Conservation (phyloP, 1,140 invertebrate species). For the Psilanteris sp. region DNA sequence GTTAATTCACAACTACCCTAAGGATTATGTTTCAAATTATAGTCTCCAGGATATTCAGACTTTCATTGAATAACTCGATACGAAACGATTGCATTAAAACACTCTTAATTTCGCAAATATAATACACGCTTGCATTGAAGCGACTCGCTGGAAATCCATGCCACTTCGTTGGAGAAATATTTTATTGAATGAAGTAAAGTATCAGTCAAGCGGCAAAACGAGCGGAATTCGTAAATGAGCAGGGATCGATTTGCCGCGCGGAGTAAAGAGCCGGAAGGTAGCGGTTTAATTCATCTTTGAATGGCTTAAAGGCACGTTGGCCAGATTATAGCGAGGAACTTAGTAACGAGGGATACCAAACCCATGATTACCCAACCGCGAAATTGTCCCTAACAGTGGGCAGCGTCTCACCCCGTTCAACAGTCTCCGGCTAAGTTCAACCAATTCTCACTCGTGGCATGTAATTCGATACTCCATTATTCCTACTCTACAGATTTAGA, state of each 20-base stretch:
- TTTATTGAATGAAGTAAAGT: constrained; percentile 1
- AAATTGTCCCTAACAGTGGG: constrained; percentile 60
- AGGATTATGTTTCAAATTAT: constrained; percentile 30
- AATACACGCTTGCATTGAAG: background rate
- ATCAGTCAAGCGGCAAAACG: constrained; percentile 20
- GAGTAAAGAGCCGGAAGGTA: too few species aligned
- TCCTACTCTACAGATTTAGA: too few species aligned
- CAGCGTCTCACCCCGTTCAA: too few species aligned
- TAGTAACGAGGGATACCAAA: constrained; percentile 44
- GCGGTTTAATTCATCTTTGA: constrained; percentile 52
- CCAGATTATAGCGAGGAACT: constrained; percentile 36
- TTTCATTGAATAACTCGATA: background rate
- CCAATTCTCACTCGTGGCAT: constrained; percentile 36
- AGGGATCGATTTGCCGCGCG: constrained; percentile 3
- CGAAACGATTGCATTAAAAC: constrained; percentile 13
- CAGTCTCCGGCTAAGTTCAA: too few species aligned
- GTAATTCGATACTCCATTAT: too few species aligned
- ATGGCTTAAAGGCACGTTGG: constrained; percentile 42
- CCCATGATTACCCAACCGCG: constrained; percentile 58
- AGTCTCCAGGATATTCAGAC: constrained; percentile 1
- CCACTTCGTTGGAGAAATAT: background rate
- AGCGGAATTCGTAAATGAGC: constrained; percentile 30
- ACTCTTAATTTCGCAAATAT: constrained; percentile 9
- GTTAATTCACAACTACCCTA: constrained; percentile 31
- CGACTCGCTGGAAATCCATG: background rate